Percentiles rank a stretch among this genome's conserved stretches.
These are phyloP conservation scores for Petrolisthes cinctipes DNA, from an alignment of 2,888 invertebrate genomes.

Conservation along the genomic window DNA sequence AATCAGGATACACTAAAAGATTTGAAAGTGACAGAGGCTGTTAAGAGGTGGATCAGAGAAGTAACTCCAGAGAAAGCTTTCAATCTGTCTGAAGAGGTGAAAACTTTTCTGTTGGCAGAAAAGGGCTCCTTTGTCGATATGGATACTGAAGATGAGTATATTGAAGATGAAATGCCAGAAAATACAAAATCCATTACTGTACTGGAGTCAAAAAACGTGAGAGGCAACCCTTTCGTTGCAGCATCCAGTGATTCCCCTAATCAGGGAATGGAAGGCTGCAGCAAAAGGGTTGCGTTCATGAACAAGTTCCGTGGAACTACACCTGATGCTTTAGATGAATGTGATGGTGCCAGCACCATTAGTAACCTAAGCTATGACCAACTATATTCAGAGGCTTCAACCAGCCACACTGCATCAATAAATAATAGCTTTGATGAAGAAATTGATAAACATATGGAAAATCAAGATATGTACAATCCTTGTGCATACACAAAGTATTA, in stretches of 20 bases:
- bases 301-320: conserved; percentile 40
- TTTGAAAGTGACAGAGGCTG: conserved; percentile 64
- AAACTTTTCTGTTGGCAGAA: conserved; percentile 35
- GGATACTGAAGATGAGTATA: conserved; percentile 58
- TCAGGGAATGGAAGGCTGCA: conserved; percentile 47
- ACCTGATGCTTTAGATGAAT: conserved; percentile 57
- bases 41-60: conserved; percentile 64
- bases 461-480: conserved; percentile 56
- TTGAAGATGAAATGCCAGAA: conserved; percentile 44
- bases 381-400: conserved; percentile 57
- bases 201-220: conserved; percentile 65
- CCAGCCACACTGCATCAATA: conserved; percentile 49
- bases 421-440: conserved; percentile 54
- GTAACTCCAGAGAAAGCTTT: conserved; percentile 65
- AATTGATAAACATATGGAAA: conserved; percentile 38
- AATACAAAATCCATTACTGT: conserved; percentile 29
- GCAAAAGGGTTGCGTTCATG: conserved; percentile 65
- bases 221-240: conserved; percentile 66
- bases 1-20: conserved; percentile 46
- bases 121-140: conserved; percentile 34
- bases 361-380: conserved; percentile 59
- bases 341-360: conserved; percentile 59
- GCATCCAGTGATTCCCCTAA: conserved; percentile 59
- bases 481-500: conserved; percentile 63
- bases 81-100: conserved; percentile 53